Percentiles rank a stretch among this genome's conserved stretches.
phyloP scores from a whole-genome alignment of 1,140 invertebrate genomes.

The Capitella teleta region DNA sequence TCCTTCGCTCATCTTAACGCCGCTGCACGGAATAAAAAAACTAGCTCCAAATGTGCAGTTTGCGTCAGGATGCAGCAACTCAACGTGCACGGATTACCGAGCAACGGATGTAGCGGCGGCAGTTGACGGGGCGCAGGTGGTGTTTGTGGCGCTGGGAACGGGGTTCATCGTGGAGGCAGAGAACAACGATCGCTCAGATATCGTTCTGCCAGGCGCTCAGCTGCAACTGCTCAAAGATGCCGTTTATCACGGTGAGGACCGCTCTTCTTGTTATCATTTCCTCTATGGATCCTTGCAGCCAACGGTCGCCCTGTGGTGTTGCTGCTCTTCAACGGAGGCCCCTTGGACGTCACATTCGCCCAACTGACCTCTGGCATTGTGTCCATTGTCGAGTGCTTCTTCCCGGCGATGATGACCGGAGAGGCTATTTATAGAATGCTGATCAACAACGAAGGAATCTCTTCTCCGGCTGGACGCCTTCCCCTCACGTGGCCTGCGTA shows the following conservation, averaged over 20 bases:
- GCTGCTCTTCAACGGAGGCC: slow-evolving; percentile 30
- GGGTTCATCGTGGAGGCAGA: slow-evolving; percentile 17
- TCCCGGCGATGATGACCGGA: slow-evolving; percentile 29
- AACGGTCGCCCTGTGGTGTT: slow-evolving; percentile 14
- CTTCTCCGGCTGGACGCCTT: slow-evolving; percentile 1
- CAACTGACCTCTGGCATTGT: slow-evolving; percentile 14
- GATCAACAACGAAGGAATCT: neutral
- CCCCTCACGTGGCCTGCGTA: neutral
- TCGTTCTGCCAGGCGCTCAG: slow-evolving; percentile 14
- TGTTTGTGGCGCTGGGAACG: slow-evolving; percentile 13
- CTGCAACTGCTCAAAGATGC: slow-evolving; percentile 12
- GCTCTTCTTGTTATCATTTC: too few species aligned
- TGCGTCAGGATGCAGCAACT: slow-evolving; percentile 5
- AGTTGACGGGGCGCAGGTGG: neutral
- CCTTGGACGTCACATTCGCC: slow-evolving; percentile 25
- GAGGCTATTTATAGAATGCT: slow-evolving; percentile 19
- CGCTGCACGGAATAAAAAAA: slow-evolving; percentile 8
- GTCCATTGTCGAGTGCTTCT: slow-evolving; percentile 32
- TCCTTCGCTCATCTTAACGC: neutral
- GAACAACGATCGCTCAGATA: slow-evolving; percentile 7
- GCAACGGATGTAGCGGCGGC: slow-evolving; percentile 2
- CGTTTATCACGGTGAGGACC: slow-evolving; percentile 4
- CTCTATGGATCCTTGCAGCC: neutral
- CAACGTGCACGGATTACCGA: slow-evolving; percentile 5
- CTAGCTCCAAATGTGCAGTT: slow-evolving; percentile 1